Evolutionary conservation across 2,888 invertebrate species (phyloP), one percentile per base, ranked within the genome.

Genomic region (Hydrotaea diabolus): DNA sequence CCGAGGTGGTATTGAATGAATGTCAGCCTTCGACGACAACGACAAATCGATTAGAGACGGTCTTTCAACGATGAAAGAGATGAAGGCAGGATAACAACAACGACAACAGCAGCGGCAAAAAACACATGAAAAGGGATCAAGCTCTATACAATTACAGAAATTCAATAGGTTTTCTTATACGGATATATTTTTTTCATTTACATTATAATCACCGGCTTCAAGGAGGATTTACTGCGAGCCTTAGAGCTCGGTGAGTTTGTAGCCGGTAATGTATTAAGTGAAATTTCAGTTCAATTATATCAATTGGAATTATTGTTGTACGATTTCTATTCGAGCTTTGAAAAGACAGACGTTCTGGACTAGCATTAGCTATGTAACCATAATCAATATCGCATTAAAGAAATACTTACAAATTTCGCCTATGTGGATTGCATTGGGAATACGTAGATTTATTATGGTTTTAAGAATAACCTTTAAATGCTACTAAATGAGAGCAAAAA

Each of bases 21-120:
- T 4, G 2, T 4, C 17, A 39, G 66, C 13, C 66, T 66, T 21
- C 62, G n/a, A 31, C 62, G 62, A 66, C 39, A 43, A 43, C 66
- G 21, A 66, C 66, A 66, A 66, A 43, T 66, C 66, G 66, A 66
- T 66, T 66, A 66, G 66, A 43, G 19, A 66, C 19, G 66, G 19
- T 43, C 43, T 43, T 66, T 66, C 64, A 64, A 64, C 31, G 64
- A 36, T 64, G 64, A 66, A 17, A 43, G 9, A 21, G 31, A n/a
- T 64, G 15, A 21, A n/a, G n/a, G 62, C n/a, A 36, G 31, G n/a
- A 8, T 17, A 64, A 66, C 43, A 39, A 43, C 15, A 59, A 59
- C 2, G 2, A 31, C 3, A 57, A 57, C 11, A 59, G 15, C 2
- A 64, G 36, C 13, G 43, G 17, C 19, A 39, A 11, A 66, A 17